Conservation (phyloP, 2,113 vertebrate species). For the Tragelaphus scriptus region DNA sequence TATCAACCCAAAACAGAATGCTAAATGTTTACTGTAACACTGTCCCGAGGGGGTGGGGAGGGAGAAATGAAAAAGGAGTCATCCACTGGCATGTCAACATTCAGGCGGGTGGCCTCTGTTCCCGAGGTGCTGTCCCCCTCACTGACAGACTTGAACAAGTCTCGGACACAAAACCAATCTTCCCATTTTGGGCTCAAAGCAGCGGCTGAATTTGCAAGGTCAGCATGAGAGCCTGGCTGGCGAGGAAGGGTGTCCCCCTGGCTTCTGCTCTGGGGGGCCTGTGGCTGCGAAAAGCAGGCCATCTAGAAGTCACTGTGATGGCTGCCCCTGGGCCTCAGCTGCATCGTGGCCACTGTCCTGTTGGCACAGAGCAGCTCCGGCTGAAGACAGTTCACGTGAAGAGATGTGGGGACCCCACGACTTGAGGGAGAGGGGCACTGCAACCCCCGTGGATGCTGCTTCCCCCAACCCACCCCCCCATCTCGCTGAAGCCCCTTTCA, state of each 20-base stretch:
- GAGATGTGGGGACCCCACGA: background rate
- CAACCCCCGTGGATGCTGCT: background rate
- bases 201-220: conserved; percentile 60
- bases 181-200: conserved; percentile 66
- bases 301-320: background rate
- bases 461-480: conserved; percentile 47
- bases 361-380: background rate
- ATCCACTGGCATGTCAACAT: conserved; percentile 78
- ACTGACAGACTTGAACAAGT: conserved; percentile 18
- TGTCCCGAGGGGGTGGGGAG: conserved; percentile 70
- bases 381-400: background rate
- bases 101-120: conserved; percentile 68
- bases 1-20: conserved; percentile 76
- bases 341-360: background rate
- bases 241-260: background rate
- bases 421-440: background rate
- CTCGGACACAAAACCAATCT: conserved; percentile 48
- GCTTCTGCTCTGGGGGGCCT: background rate
- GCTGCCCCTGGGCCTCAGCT: background rate
- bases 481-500: conserved; percentile 71
- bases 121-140: background rate
- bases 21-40: conserved; percentile 80
- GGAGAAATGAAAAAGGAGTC: conserved; percentile 58
- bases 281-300: background rate
- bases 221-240: conserved; percentile 42